Evolutionary conservation across 2,888 invertebrate genomes (phyloP).

Genomic region (Zaprionus obscuricornis): DNA sequence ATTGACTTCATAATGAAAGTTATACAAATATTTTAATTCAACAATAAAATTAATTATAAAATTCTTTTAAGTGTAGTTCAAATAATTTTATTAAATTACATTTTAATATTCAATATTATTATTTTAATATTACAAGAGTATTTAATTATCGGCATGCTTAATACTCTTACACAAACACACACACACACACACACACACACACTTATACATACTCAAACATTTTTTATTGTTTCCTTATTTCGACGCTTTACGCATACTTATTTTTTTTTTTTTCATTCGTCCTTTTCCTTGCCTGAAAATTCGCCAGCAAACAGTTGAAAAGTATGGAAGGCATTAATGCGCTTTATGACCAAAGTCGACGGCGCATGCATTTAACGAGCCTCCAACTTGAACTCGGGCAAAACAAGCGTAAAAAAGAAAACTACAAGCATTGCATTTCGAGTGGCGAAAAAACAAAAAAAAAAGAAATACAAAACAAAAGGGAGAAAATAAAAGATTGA

Average conservation of each 20-base stretch:
- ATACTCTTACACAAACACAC: too few relatives aligned
- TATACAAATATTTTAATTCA: background rate
- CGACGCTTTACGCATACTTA: background rate
- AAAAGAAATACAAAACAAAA: too few relatives aligned
- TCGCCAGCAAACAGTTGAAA: conserved; percentile 32
- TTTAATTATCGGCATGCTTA: background rate
- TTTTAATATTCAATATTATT: too few relatives aligned
- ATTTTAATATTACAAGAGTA: too few relatives aligned
- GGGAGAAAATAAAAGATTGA: conserved; percentile 2
- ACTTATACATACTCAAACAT: conserved; percentile 2
- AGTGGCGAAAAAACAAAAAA: conserved; percentile 7
- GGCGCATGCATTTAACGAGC: conserved; percentile 61
- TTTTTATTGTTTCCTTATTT: conserved; percentile 9
- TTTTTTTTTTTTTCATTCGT: conserved; percentile 18
- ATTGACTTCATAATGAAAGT: background rate
- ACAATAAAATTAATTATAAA: background rate
- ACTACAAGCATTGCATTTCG: background rate
- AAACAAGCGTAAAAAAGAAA: conserved; percentile 1
- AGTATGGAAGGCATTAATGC: conserved; percentile 58
- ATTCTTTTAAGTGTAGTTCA: too few relatives aligned
- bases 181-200: too few relatives aligned
- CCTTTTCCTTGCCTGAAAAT: background rate
- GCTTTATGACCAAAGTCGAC: conserved; percentile 55
- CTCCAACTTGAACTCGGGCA: conserved; percentile 14
- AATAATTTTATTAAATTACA: too few relatives aligned